Percentiles rank a stretch among this genome's conserved stretches.
phyloP scores from a whole-genome alignment of 2,113 vertebrate species.

The Acrocephalus arundinaceus region DNA sequence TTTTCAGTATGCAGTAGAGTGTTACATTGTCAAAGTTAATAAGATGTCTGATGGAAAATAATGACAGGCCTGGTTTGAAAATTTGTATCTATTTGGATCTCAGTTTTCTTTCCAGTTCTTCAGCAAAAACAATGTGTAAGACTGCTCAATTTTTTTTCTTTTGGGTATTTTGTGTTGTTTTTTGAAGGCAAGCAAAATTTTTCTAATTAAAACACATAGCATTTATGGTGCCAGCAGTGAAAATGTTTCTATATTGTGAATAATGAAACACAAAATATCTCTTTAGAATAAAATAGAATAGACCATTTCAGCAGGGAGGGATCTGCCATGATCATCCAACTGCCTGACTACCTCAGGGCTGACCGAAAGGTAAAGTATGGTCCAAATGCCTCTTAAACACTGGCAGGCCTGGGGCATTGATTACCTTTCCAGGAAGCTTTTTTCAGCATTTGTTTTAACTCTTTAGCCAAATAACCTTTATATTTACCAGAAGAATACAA shows the following conservation, averaged over 20 bases:
- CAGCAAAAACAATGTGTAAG: background rate
- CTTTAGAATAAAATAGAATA: background rate
- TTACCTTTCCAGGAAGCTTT: background rate
- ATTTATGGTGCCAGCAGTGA: background rate
- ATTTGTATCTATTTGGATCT: background rate
- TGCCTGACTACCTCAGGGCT: background rate
- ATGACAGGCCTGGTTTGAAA: background rate
- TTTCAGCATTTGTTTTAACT: background rate
- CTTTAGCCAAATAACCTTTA: background rate
- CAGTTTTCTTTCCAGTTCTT: background rate
- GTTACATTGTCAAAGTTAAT: background rate
- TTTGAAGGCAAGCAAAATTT: background rate
- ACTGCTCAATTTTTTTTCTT: background rate
- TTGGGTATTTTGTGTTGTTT: background rate
- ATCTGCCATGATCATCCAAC: background rate
- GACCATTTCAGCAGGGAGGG: background rate
- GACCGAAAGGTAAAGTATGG: background rate
- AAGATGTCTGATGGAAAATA: background rate
- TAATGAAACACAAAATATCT: background rate
- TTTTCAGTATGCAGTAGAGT: background rate
- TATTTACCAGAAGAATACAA: background rate
- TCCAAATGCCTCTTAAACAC: background rate
- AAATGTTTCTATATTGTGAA: background rate
- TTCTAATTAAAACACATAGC: background rate
- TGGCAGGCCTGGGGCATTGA: accelerated